A percentile compares a stretch with the other conserved stretches of the same genome.
phyloP scores from a whole-genome alignment of 2,797 vertebrate genomes.

The Tauraco hartlaubi region DNA sequence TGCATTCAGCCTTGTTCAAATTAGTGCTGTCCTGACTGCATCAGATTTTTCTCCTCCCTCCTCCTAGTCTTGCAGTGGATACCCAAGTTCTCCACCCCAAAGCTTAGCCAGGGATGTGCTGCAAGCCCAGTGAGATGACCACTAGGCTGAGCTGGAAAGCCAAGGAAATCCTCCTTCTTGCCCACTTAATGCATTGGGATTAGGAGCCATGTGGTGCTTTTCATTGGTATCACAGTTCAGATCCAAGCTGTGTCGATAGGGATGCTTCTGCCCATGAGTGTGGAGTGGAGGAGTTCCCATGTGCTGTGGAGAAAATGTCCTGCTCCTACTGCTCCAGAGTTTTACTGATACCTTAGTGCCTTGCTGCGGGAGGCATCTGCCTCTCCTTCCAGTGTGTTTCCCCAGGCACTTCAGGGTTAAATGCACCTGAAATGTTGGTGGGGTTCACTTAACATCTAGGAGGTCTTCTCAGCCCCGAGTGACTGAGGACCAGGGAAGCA shows the following conservation, averaged over 20 bases:
- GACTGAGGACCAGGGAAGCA: neutral
- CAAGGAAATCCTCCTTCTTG: neutral
- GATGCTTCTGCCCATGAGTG: neutral
- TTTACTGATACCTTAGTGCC: neutral
- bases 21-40: neutral
- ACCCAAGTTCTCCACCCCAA: neutral
- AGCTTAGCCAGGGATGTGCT: neutral
- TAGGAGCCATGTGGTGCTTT: neutral
- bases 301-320: accelerated
- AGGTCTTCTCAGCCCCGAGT: neutral
- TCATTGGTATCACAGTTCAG: neutral
- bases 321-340: neutral
- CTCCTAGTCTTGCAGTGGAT: neutral
- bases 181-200: neutral
- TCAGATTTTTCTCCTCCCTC: neutral
- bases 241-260: neutral
- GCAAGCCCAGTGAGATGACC: neutral
- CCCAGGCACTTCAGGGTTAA: neutral
- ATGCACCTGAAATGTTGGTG: neutral
- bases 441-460: neutral
- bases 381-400: neutral
- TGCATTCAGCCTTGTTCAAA: neutral
- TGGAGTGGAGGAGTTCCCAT: neutral
- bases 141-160: neutral
- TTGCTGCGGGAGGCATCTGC: neutral